Percentiles rank a stretch among this genome's conserved stretches.
Evolutionary conservation across 2,888 invertebrate species (phyloP).

Genomic region (Lasioglossum marginatum): DNA sequence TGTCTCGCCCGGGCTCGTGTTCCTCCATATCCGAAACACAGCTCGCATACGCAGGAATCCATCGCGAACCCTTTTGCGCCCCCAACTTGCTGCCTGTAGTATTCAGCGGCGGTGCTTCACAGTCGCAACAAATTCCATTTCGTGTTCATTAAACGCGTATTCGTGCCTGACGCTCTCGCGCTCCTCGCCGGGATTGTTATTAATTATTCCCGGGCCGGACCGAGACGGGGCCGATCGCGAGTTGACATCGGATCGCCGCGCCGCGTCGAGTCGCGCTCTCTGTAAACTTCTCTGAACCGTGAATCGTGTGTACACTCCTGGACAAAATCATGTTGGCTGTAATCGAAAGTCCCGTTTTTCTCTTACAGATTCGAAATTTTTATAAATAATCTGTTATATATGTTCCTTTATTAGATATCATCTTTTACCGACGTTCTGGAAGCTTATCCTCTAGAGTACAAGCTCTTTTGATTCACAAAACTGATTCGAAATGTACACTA

Average conservation of each 20-base stretch:
- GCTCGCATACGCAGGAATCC: conserved; percentile 20
- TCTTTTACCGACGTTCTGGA: neutral
- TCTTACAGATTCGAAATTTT: neutral
- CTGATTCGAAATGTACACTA: too few species aligned
- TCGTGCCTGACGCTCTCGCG: conserved; percentile 40
- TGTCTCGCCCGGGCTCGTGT: neutral
- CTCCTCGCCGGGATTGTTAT: conserved; percentile 43
- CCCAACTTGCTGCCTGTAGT: neutral
- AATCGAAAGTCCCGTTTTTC: neutral
- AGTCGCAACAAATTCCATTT: conserved; percentile 59
- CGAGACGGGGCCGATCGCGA: neutral
- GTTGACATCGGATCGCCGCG: neutral
- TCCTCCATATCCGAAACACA: neutral
- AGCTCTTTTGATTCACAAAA: too few species aligned
- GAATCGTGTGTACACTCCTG: neutral
- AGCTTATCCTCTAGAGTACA: too few species aligned
- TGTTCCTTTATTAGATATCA: neutral
- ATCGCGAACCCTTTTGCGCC: neutral
- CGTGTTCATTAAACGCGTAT: conserved; percentile 66
- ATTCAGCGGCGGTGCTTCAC: conserved; percentile 33
- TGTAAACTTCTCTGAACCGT: neutral
- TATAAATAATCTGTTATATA: neutral
- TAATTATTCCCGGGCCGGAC: conserved; percentile 61
- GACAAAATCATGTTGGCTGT: neutral
- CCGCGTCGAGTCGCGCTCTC: neutral